phyloP scores from a whole-genome alignment of 2,888 invertebrate genomes.

The Trichogramma dendrolimi region DNA sequence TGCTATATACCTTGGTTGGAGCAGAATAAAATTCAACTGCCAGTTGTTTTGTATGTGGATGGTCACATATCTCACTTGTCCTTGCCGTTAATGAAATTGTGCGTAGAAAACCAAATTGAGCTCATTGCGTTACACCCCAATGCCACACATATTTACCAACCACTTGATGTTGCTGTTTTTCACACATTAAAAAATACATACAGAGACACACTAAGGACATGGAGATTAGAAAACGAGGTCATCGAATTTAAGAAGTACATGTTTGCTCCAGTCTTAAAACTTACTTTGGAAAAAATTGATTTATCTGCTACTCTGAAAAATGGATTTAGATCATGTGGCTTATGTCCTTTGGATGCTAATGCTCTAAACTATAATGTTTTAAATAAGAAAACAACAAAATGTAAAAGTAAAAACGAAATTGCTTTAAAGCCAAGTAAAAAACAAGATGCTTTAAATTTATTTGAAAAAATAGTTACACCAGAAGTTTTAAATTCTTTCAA shows the following conservation, averaged over 20 bases:
- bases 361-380: not conserved
- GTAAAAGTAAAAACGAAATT: no score
- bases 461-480: no score
- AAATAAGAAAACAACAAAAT: not conserved
- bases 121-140: slow-evolving; percentile 19
- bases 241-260: not conserved
- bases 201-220: slow-evolving; percentile 14
- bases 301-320: no score
- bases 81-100: slow-evolving; percentile 6
- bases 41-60: slow-evolving; percentile 34
- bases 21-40: slow-evolving; percentile 27
- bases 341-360: not conserved
- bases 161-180: slow-evolving; percentile 19
- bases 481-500: no score
- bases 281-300: no score
- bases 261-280: not conserved
- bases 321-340: not conserved
- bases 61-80: slow-evolving; percentile 33
- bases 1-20: slow-evolving; percentile 31
- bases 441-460: no score
- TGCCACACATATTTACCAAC: slow-evolving; percentile 17
- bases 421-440: no score
- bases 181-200: slow-evolving; percentile 18
- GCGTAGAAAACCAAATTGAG: slow-evolving; percentile 12
- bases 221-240: slow-evolving; percentile 7